A percentile compares a stretch with the other conserved stretches of the same genome.
phyloP scores from a whole-genome alignment of 64 coral and sea anemone species.

The Pachyseris speciosa region DNA sequence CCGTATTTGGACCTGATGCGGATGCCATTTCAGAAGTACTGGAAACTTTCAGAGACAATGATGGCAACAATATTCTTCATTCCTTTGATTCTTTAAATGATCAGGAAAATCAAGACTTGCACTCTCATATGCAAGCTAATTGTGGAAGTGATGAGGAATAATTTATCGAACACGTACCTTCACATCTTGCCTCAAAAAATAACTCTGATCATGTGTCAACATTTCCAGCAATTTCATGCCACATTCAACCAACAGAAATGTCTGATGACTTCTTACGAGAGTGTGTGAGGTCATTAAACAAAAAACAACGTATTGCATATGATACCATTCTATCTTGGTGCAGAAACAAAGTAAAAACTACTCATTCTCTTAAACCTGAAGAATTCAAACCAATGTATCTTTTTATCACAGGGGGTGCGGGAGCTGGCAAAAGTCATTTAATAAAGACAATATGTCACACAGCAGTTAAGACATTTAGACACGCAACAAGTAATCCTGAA shows the following conservation, averaged over 20 bases:
- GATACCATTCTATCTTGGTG: constrained; percentile 47
- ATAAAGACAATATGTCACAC: constrained; percentile 73
- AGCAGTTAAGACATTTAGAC: constrained; percentile 37
- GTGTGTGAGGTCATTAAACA: constrained; percentile 47
- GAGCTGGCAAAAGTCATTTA: constrained; percentile 49
- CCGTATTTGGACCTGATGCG: constrained; percentile 17
- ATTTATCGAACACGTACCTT: constrained; percentile 33
- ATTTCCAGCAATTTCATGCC: constrained; percentile 15
- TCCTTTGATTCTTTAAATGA: constrained; percentile 32
- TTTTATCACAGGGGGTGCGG: constrained; percentile 51
- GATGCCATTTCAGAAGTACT: constrained; percentile 36
- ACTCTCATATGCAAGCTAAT: too few relatives aligned
- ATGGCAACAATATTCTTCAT: constrained; percentile 21
- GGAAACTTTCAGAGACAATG: constrained; percentile 41
- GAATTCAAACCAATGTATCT: constrained; percentile 52
- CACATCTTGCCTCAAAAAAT: constrained; percentile 30
- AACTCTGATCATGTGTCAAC: background rate
- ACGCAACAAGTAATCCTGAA: constrained; percentile 26
- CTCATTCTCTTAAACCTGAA: constrained; percentile 30
- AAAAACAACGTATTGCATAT: constrained; percentile 46
- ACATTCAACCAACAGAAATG: constrained; percentile 63
- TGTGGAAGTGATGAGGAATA: constrained; percentile 19
- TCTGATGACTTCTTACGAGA: constrained; percentile 30
- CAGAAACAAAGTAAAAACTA: constrained; percentile 42
- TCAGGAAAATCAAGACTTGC: constrained; percentile 50